These are phyloP conservation scores for Anticlea derivata DNA, from an alignment of 2,888 invertebrate genomes.

Conservation along the genomic window DNA sequence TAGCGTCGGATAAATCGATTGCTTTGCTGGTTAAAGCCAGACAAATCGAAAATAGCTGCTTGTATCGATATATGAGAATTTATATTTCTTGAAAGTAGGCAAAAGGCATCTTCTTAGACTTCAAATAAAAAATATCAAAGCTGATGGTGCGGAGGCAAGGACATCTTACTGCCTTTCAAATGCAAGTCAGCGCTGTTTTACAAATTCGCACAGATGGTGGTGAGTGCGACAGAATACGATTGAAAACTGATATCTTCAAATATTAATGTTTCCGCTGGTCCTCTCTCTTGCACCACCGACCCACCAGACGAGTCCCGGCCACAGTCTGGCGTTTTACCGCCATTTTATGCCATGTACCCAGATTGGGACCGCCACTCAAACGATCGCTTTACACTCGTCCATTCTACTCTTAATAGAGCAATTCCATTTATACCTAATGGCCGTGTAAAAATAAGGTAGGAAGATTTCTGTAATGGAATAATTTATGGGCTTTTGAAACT, in stretches of 20 bases:
- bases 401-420: slow-evolving; percentile 68
- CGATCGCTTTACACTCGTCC: slow-evolving; percentile 70
- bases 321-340: slow-evolving; percentile 64
- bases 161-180: too few species aligned
- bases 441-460: slow-evolving; percentile 63
- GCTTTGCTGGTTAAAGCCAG: background rate
- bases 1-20: background rate
- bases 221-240: too few species aligned
- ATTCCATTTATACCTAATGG: slow-evolving; percentile 73
- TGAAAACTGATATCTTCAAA: background rate
- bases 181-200: too few species aligned
- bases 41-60: background rate
- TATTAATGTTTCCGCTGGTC: slow-evolving; percentile 27
- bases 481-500: slow-evolving; percentile 31
- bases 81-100: too few species aligned
- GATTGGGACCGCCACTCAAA: slow-evolving; percentile 68
- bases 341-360: slow-evolving; percentile 71
- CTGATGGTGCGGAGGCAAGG: too few species aligned
- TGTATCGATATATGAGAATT: too few species aligned
- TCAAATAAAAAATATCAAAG: too few species aligned
- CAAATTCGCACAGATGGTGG: too few species aligned
- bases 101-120: too few species aligned
- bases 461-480: slow-evolving; percentile 32
- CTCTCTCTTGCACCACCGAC: slow-evolving; percentile 31
- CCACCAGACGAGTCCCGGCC: slow-evolving; percentile 39